Conservation (phyloP, 2,888 invertebrate genomes). For the Itoplectis maculator region DNA sequence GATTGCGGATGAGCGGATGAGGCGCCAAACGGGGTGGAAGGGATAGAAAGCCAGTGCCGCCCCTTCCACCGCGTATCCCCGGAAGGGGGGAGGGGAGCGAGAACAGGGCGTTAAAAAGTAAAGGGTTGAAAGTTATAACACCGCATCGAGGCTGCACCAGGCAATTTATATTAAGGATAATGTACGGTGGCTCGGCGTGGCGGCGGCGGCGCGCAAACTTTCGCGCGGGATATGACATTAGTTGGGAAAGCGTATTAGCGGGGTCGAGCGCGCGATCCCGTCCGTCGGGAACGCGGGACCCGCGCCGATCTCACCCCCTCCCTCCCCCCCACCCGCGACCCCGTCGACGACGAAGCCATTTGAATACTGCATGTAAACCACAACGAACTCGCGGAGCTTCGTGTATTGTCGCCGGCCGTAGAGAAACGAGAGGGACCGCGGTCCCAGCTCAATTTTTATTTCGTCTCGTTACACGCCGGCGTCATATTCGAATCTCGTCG, state of each 20-base stretch:
- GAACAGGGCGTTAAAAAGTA: not conserved
- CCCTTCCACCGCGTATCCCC: too few species aligned
- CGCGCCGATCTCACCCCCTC: not conserved
- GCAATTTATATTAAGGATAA: conserved; percentile 22
- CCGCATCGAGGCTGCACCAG: not conserved
- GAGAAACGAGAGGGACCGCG: not conserved
- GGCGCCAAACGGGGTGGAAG: not conserved
- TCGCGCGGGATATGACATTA: conserved; percentile 7
- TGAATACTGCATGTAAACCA: conserved; percentile 30
- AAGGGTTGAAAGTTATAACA: conserved; percentile 15
- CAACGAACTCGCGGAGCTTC: not conserved
- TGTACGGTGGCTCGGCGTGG: not conserved
- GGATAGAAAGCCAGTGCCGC: too few species aligned
- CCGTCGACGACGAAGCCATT: conserved; percentile 21
- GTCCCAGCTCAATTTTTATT: too few species aligned
- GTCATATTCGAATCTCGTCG: too few species aligned
- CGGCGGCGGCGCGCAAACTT: too few species aligned
- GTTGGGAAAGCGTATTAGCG: conserved; percentile 20
- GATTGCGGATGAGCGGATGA: conserved; percentile 6
- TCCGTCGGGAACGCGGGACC: conserved; percentile 11
- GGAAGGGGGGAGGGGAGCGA: not conserved
- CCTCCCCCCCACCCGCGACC: too few species aligned
- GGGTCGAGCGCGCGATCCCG: not conserved
- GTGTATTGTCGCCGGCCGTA: conserved; percentile 1
- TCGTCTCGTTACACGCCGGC: too few species aligned